phyloP scores from a whole-genome alignment of 2,888 invertebrate genomes.

The Polyommatus icarus region DNA sequence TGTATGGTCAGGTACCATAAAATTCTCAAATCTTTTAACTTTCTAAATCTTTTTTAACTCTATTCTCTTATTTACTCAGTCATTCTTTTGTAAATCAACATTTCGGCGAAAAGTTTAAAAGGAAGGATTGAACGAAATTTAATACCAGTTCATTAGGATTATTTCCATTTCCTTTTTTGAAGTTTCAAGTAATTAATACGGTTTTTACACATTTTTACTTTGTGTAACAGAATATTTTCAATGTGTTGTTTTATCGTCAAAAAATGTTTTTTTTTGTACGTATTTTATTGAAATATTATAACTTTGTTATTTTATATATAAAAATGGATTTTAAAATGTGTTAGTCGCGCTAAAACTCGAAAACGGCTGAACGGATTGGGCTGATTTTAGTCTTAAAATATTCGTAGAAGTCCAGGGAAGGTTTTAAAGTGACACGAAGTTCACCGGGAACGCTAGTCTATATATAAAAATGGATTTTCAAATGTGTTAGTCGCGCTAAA shows the following conservation, averaged over 20 bases:
- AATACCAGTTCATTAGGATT: not conserved
- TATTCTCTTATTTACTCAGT: not conserved
- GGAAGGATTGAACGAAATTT: not conserved
- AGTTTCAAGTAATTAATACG: not conserved
- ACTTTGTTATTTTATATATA: too few species aligned
- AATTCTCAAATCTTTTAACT: not conserved
- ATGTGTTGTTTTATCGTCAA: not conserved
- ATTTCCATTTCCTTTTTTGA: slow-evolving; percentile 1
- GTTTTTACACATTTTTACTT: not conserved
- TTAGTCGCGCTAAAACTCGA: too few species aligned
- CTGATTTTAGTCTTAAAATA: too few species aligned
- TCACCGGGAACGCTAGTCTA: too few species aligned
- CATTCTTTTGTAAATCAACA: not conserved
- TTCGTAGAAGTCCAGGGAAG: too few species aligned
- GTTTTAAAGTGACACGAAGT: too few species aligned
- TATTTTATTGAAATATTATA: too few species aligned
- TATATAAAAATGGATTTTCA: too few species aligned
- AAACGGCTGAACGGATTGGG: too few species aligned
- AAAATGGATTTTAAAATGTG: too few species aligned
- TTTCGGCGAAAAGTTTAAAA: not conserved
- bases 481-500: too few species aligned
- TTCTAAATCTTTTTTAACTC: not conserved
- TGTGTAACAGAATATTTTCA: not conserved
- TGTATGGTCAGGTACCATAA: not conserved
- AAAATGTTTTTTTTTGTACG: too few species aligned